These are phyloP conservation scores for Strix aluco DNA, from an alignment of 2,113 vertebrate species.

Conservation along the genomic window DNA sequence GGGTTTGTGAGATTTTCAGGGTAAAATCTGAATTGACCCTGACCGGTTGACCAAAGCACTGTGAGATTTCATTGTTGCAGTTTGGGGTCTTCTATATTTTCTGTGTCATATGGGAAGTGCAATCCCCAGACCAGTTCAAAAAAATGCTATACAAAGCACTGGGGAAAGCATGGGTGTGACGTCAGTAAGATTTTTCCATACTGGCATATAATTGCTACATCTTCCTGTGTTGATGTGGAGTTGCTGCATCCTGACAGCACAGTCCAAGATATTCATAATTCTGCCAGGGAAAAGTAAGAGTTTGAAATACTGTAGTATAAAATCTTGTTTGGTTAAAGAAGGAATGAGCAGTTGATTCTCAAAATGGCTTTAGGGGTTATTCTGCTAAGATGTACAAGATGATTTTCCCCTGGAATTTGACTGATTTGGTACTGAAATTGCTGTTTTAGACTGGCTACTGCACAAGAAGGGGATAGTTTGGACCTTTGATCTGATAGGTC, in stretches of 20 bases:
- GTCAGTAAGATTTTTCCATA: not conserved
- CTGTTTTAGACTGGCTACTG: not conserved
- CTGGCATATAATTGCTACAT: not conserved
- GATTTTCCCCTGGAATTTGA: not conserved
- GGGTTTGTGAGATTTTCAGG: not conserved
- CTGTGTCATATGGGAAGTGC: not conserved
- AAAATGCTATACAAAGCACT: not conserved
- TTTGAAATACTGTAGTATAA: not conserved
- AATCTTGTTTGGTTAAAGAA: not conserved
- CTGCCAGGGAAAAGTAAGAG: not conserved
- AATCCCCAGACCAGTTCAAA: not conserved
- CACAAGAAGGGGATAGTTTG: not conserved
- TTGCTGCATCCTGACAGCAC: not conserved
- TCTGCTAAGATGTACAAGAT: not conserved
- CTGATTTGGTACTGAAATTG: not conserved
- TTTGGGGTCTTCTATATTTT: not conserved
- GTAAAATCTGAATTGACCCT: not conserved
- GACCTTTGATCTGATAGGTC: not conserved
- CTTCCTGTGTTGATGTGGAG: not conserved
- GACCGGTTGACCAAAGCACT: not conserved
- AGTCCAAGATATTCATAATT: not conserved
- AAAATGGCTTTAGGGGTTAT: not conserved
- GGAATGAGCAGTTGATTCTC: not conserved
- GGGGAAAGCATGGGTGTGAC: not conserved
- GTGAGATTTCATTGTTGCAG: not conserved